Evolutionary conservation across 1,140 invertebrate genomes (phyloP).

Genomic region (Teleogryllus occipitalis): DNA sequence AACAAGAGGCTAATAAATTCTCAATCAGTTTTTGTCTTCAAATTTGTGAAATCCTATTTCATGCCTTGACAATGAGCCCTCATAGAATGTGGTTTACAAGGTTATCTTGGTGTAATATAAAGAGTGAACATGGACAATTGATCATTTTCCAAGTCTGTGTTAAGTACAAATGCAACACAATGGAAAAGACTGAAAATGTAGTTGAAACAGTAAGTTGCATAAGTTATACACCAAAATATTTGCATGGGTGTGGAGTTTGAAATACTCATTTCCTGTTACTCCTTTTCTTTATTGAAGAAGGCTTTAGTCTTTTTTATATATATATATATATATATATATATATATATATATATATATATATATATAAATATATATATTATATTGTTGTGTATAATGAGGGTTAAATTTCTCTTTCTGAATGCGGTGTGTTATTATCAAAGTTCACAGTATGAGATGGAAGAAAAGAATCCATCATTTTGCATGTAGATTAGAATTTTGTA

Average conservation of each 20-base stretch:
- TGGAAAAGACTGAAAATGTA: background rate
- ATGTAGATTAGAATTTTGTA: slow-evolving; percentile 16
- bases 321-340: background rate
- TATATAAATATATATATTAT: background rate
- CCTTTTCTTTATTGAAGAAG: background rate
- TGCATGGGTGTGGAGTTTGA: background rate
- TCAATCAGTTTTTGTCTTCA: background rate
- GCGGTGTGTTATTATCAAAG: background rate
- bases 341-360: background rate
- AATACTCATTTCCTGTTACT: slow-evolving; percentile 5
- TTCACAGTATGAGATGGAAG: background rate
- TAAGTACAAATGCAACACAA: slow-evolving; percentile 5
- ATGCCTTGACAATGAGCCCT: background rate
- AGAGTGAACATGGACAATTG: background rate
- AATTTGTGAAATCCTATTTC: background rate
- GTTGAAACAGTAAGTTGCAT: background rate
- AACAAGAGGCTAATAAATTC: background rate
- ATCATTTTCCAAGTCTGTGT: slow-evolving; percentile 4
- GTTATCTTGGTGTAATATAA: background rate
- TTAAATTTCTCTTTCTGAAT: slow-evolving; percentile 6
- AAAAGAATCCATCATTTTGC: slow-evolving; percentile 3
- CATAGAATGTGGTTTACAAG: background rate
- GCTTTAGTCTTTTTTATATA: slow-evolving; percentile 1
- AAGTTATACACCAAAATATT: background rate
- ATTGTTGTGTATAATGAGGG: slow-evolving; percentile 4